Evolutionary conservation across 2,888 invertebrate species (phyloP), one percentile per base, ranked within the genome.

Genomic region (Apamea epomidion): DNA sequence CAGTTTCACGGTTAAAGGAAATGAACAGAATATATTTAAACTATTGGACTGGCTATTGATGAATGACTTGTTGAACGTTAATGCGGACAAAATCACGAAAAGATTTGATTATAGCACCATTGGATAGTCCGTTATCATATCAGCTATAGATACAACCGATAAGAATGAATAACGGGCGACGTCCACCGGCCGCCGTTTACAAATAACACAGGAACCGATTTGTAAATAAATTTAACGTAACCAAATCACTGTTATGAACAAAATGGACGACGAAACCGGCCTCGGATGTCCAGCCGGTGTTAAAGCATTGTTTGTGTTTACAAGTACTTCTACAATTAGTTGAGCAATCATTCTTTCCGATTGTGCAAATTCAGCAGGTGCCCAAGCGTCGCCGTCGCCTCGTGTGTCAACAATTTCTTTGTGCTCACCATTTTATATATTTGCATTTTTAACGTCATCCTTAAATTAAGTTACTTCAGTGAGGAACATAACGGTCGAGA

Each of bases 311-410:
- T 96, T 96, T 95, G 93, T 93, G 87, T 95, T 95, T 94, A 93
- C 93, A 86, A 92, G 92, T 92, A 93, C 93, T 91, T 91, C 91
- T 92, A 92, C 93, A 94, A 93, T 94, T 91, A 94, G 93, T 96
- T 96, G 93, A 90, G 96, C 94, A 96, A 96, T 94, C 93, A 92
- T 92, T 93, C 90, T 92, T 93, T 92, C 92, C 91, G 92, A 91
- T 93, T 92, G 90, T 90, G 93, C 93, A 90, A 91, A 93, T 92
- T 95, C 94, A 94, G 95, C 94, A 92, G 91, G 91, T 93, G 92
- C 90, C 92, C 78, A 87, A 91, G 88, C 90, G 90, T 88, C 70
- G 45, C 54, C 68, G 18, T 60, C 87, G 82, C 73, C 85, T 90
- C 88, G 88, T 92, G 92, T 93, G 91, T 94, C 94, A 93, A 93